Conservation (phyloP, 2,113 vertebrate species). For the Lasiurus borealis region DNA sequence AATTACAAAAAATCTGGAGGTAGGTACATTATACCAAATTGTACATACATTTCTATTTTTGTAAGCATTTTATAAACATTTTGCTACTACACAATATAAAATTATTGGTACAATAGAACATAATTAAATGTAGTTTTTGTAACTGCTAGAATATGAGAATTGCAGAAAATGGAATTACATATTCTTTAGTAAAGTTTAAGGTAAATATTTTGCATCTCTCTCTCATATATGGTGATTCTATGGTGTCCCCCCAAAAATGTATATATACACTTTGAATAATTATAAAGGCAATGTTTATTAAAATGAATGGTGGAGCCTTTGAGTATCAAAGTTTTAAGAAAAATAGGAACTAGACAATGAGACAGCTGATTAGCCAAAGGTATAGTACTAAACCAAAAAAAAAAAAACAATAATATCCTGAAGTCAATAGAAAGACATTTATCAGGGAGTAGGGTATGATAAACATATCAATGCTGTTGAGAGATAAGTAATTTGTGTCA, state of each 20-base stretch:
- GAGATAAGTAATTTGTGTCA: background rate
- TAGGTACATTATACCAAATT: background rate
- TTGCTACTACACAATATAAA: background rate
- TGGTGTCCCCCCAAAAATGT: too few species aligned
- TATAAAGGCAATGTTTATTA: too few species aligned
- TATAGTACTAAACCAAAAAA: background rate
- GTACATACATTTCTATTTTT: background rate
- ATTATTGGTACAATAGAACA: background rate
- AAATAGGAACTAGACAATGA: background rate
- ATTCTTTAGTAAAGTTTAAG: background rate
- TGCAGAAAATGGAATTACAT: background rate
- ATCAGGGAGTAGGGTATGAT: background rate
- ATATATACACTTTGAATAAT: too few species aligned
- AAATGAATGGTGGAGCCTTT: background rate
- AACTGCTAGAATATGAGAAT: background rate
- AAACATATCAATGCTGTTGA: background rate
- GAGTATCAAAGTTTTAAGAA: background rate
- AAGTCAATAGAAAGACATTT: background rate
- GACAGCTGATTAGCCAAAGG: background rate
- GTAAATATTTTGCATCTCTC: background rate
- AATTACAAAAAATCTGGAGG: background rate
- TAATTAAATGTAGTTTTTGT: background rate
- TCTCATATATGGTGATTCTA: background rate
- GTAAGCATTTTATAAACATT: background rate
- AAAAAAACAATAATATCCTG: background rate